Percentiles rank a stretch among this genome's conserved stretches.
Conservation (phyloP, 2,888 invertebrate species). For the Napeogenes inachia region DNA sequence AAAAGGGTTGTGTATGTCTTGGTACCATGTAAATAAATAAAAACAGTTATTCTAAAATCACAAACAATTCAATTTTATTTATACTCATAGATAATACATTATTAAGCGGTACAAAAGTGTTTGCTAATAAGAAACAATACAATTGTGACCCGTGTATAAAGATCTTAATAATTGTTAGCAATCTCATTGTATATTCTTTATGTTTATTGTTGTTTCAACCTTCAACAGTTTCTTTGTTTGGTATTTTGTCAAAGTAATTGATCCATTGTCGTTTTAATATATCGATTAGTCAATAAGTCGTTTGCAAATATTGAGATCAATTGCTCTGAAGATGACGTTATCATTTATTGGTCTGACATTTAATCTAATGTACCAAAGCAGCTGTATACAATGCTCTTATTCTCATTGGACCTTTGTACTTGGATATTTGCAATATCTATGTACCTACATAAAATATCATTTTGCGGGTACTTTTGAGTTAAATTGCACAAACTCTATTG, state of each 20-base stretch:
- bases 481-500: too few relatives aligned
- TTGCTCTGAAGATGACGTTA: constrained; percentile 36
- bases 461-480: too few relatives aligned
- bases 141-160: background rate
- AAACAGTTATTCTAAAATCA: too few relatives aligned
- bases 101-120: too few relatives aligned
- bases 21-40: too few relatives aligned
- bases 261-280: constrained; percentile 56
- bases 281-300: constrained; percentile 44
- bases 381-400: constrained; percentile 19
- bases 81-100: too few relatives aligned
- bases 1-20: too few relatives aligned
- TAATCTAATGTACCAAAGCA: constrained; percentile 18
- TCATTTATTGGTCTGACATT: constrained; percentile 34
- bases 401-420: constrained; percentile 18
- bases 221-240: constrained; percentile 53
- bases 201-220: constrained; percentile 40
- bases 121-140: background rate
- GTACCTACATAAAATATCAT: constrained; percentile 11
- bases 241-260: constrained; percentile 58
- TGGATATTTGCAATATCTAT: constrained; percentile 14
- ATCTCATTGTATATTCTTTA: constrained; percentile 23
- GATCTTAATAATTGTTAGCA: constrained; percentile 25
- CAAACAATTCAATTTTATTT: too few relatives aligned
- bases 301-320: constrained; percentile 38